These are phyloP conservation scores for Sinocyclocheilus grahami DNA, from an alignment of 2,113 vertebrate species.

Conservation along the genomic window DNA sequence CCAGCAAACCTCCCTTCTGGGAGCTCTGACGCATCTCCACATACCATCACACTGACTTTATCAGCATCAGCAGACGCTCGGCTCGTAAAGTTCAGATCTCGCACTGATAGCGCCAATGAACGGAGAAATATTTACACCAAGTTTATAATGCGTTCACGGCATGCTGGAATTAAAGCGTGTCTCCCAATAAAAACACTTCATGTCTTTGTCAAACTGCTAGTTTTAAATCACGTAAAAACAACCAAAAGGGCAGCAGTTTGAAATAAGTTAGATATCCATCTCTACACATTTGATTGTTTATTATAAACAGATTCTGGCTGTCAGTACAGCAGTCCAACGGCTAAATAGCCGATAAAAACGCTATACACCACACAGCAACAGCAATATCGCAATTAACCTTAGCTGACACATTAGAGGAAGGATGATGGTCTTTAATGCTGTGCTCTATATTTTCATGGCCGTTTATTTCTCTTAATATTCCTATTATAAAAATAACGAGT, in stretches of 20 bases:
- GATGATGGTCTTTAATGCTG: neutral
- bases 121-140: neutral
- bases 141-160: neutral
- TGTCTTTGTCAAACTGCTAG: neutral
- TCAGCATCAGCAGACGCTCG: neutral
- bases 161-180: slow-evolving; percentile 40
- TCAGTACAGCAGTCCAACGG: too few relatives aligned
- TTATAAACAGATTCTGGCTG: too few relatives aligned
- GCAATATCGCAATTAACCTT: neutral
- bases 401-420: neutral
- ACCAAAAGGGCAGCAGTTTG: neutral
- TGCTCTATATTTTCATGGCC: neutral
- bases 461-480: neutral
- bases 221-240: neutral
- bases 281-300: neutral
- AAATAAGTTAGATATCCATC: neutral
- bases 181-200: neutral
- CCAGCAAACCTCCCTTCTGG: neutral
- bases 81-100: slow-evolving; percentile 3
- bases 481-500: neutral
- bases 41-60: slow-evolving; percentile 22
- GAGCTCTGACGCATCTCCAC: slow-evolving; percentile 21
- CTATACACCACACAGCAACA: neutral
- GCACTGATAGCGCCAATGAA: neutral
- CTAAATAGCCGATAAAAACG: too few relatives aligned